phyloP scores from a whole-genome alignment of 2,797 vertebrate species.

The Somateria mollissima region DNA sequence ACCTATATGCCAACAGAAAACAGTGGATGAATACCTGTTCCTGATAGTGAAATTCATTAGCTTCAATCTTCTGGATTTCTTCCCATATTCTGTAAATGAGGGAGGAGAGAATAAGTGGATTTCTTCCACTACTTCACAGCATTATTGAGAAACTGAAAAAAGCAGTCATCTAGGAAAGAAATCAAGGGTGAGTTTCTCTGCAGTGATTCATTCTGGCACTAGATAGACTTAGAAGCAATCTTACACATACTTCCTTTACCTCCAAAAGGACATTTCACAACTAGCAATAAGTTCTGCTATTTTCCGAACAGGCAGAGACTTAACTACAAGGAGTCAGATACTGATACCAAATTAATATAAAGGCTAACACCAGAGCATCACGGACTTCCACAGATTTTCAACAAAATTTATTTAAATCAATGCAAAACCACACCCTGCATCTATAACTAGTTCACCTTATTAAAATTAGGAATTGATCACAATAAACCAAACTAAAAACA shows the following conservation, averaged over 20 bases:
- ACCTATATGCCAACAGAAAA: conserved; percentile 12
- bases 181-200: not conserved
- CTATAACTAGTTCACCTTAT: not conserved
- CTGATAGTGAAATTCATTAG: conserved; percentile 94
- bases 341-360: not conserved
- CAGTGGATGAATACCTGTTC: conserved; percentile 87
- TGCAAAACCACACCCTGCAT: not conserved
- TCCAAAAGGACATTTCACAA: not conserved
- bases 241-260: not conserved
- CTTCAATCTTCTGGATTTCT: conserved; percentile 96
- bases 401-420: not conserved
- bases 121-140: not conserved
- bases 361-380: not conserved
- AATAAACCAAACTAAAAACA: not conserved
- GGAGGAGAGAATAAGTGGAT: not conserved
- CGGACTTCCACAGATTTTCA: not conserved
- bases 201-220: not conserved
- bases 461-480: not conserved
- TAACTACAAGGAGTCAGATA: not conserved
- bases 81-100: conserved; percentile 88
- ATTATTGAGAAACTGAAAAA: not conserved
- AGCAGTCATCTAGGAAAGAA: not conserved
- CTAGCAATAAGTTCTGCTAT: not conserved
- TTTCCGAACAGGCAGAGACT: not conserved
- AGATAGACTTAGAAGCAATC: not conserved